Evolutionary conservation across 2,888 invertebrate species (phyloP).

Genomic region (Cotesia congregata): DNA sequence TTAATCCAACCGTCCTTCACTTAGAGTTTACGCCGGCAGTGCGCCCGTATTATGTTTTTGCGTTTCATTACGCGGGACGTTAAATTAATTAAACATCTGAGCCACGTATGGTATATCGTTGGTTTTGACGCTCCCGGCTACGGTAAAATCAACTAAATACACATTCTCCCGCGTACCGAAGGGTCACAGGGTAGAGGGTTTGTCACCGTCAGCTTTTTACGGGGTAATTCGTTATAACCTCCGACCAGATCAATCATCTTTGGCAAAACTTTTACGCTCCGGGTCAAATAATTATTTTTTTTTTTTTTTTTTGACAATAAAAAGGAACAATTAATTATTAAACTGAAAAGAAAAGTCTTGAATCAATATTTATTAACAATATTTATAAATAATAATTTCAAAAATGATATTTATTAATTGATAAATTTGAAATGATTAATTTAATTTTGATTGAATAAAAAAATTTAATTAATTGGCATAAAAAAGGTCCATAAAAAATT

Average conservation of each 20-base stretch:
- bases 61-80: slow-evolving; percentile 61
- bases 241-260: slow-evolving; percentile 13
- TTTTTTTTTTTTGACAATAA: too few relatives aligned
- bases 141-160: slow-evolving; percentile 34
- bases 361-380: too few relatives aligned
- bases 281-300: too few relatives aligned
- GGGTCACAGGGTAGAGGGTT: neutral
- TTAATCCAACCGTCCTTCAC: slow-evolving; percentile 40
- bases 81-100: slow-evolving; percentile 66
- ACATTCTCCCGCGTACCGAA: slow-evolving; percentile 18
- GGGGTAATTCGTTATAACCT: slow-evolving; percentile 20
- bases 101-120: slow-evolving; percentile 47
- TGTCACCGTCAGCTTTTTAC: slow-evolving; percentile 25
- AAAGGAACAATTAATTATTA: too few relatives aligned
- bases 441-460: too few relatives aligned
- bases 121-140: slow-evolving; percentile 22
- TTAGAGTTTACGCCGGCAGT: slow-evolving; percentile 42
- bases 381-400: too few relatives aligned
- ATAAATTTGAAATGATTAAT: too few relatives aligned
- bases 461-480: too few relatives aligned
- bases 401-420: too few relatives aligned
- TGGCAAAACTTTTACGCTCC: neutral
- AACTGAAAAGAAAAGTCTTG: too few relatives aligned
- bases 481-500: too few relatives aligned
- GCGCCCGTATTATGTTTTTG: slow-evolving; percentile 60